phyloP scores from a whole-genome alignment of 2,113 vertebrate genomes.

The Gobius niger region DNA sequence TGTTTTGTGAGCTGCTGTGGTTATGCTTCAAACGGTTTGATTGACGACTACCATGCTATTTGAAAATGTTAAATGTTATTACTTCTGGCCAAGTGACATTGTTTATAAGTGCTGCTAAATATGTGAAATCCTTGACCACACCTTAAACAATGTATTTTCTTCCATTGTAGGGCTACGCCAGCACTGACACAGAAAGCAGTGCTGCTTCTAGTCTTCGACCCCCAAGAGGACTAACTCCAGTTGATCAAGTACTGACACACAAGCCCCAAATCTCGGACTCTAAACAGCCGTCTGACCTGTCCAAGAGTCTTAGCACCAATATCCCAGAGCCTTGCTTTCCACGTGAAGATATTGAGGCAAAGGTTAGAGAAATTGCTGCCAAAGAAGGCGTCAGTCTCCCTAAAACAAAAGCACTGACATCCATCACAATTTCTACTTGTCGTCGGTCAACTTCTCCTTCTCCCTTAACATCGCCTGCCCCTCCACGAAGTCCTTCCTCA shows the following conservation, averaged over 20 bases:
- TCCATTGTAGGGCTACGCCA: constrained; percentile 56
- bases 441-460: constrained; percentile 60
- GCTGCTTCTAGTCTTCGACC: constrained; percentile 38
- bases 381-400: constrained; percentile 51
- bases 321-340: neutral
- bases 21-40: too few species aligned
- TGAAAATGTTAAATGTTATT: too few species aligned
- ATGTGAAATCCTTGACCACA: too few species aligned
- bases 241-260: constrained; percentile 5
- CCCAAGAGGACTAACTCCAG: neutral
- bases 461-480: constrained; percentile 25
- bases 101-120: neutral
- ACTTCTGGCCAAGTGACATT: neutral
- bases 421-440: constrained; percentile 75
- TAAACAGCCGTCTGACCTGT: constrained; percentile 19
- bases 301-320: neutral
- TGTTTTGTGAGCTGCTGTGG: too few species aligned
- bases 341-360: constrained; percentile 26
- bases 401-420: constrained; percentile 56
- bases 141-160: neutral
- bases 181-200: constrained; percentile 74
- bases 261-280: neutral
- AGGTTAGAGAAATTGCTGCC: constrained; percentile 54
- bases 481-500: constrained; percentile 19
- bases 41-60: too few species aligned